Percentiles rank a stretch among this genome's conserved stretches.
phyloP scores from a whole-genome alignment of 2,113 vertebrate species.

The Maccullochella peelii region DNA sequence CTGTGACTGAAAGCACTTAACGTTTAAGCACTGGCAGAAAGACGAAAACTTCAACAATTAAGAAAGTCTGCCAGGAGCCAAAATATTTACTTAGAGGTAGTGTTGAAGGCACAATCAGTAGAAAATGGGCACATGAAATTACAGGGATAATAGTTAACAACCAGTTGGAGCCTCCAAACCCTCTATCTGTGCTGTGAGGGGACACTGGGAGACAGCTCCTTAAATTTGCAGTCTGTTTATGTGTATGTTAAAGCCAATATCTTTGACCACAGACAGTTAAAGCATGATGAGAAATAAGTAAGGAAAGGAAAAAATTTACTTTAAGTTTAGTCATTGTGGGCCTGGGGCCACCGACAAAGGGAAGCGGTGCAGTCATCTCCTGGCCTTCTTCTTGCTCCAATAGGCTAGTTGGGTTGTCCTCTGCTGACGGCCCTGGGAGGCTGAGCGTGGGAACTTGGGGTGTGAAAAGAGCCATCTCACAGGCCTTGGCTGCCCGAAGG shows the following conservation, averaged over 20 bases:
- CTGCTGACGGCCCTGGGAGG: conserved; percentile 7
- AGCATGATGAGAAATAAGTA: conserved; percentile 24
- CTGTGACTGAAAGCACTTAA: conserved; percentile 43
- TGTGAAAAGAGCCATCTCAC: conserved; percentile 85
- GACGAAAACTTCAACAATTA: conserved; percentile 38
- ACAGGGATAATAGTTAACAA: conserved; percentile 69
- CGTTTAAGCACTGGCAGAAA: conserved; percentile 21
- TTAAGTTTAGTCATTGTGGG: conserved; percentile 96
- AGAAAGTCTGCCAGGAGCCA: conserved; percentile 36
- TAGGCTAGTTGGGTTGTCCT: conserved; percentile 8
- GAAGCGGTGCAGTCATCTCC: conserved; percentile 68
- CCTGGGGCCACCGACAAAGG: conserved; percentile 93
- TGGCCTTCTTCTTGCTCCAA: conserved; percentile 70
- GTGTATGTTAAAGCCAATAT: conserved; percentile 23
- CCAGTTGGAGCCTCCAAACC: conserved; percentile 59
- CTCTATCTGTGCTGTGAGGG: conserved; percentile 28
- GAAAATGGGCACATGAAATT: conserved; percentile 62
- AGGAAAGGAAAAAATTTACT: conserved; percentile 82
- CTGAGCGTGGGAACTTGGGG: conserved; percentile 61
- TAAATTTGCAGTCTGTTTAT: neutral
- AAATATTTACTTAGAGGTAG: conserved; percentile 51
- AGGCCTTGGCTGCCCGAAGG: conserved; percentile 84
- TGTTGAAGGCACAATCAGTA: conserved; percentile 51
- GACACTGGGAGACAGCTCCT: conserved; percentile 8
- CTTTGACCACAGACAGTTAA: conserved; percentile 33